These are phyloP conservation scores for Brachymystax lenok DNA, from an alignment of 2,797 vertebrate species.

Conservation along the genomic window DNA sequence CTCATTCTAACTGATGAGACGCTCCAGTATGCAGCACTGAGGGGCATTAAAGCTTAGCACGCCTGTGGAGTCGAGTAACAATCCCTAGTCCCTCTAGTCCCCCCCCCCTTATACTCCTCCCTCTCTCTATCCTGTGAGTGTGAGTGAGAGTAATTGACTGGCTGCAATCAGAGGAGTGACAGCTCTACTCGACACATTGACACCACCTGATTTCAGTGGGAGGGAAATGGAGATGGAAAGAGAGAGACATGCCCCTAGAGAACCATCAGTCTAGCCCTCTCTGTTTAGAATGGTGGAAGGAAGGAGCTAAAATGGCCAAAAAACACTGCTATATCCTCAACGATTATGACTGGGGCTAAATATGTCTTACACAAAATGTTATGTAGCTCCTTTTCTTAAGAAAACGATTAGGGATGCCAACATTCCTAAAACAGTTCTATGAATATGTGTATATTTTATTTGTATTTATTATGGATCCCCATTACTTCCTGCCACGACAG, in stretches of 20 bases:
- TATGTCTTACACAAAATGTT: no score
- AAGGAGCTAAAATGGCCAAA: no score
- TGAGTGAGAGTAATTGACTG: conserved; percentile 56
- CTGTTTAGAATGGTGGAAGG: no score
- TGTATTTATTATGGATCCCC: no score
- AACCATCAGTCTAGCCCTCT: no score
- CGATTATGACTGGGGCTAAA: no score
- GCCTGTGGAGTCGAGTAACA: conserved; percentile 58
- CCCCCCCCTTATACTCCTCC: background rate
- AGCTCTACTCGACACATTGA: conserved; percentile 66
- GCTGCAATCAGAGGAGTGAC: conserved; percentile 64
- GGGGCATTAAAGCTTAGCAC: conserved; percentile 49
- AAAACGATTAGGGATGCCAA: background rate
- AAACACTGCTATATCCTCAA: no score
- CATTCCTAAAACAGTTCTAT: no score
- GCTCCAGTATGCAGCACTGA: conserved; percentile 31
- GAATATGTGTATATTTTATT: no score
- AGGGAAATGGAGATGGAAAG: conserved; percentile 46
- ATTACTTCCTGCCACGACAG: no score
- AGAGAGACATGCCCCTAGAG: conserved; percentile 9
- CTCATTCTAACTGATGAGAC: conserved; percentile 28
- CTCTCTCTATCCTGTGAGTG: conserved; percentile 17
- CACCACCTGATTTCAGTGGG: conserved; percentile 53
- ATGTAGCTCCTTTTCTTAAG: conserved; percentile 26
- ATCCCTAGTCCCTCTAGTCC: conserved; percentile 19